Evolutionary conservation across 1,140 invertebrate genomes (phyloP), one percentile per base, ranked within the genome.

Genomic region (Medauroidea extradentata): DNA sequence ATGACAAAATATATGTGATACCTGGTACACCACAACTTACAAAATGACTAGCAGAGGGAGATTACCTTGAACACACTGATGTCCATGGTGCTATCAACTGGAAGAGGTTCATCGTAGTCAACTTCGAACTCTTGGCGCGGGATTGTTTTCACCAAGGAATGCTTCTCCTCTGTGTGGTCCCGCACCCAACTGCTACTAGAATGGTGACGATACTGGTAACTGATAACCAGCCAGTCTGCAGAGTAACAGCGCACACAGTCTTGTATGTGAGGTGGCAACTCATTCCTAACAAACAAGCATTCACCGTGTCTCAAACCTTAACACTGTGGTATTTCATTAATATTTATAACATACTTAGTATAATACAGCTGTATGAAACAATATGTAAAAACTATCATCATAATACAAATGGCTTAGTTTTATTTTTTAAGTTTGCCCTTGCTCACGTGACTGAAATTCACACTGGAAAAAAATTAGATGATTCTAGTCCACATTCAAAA

Each of bases 211-310:
- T 90, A 87, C 58, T 85, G 83, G 69, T 84, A 86, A 66, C 89
- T 85, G 8, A 94, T 85, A 53, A 91, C 81, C 7, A 90, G 82
- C 85, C 92, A 96, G 69, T 94, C 90, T 13, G 88, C 85, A 9
- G 91, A 94, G 73, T 94, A 96, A 70, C 85, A 88, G 63, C 85
- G 80, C 14, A 95, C 85, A 75, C 91, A 94, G 71, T 94, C 87
- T 69, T 85, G 85, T 0, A 96, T 87, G 73, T 93, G 91, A 54
- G 89, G 85, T 51, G 90, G 86, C 25, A 89, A 81, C 59, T 85
- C 85, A 29, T 82, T 77, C 24, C 90, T 92, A 65, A 59, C 78
- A 75, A 50, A 16, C n/a, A n/a, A n/a, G n/a, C n/a, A n/a, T n/a
- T n/a, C n/a, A n/a, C n/a, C n/a, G n/a, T n/a, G n/a, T n/a, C 21